Base-by-base conservation (phyloP, 2,888 invertebrate species). In the Laothoe populi region DNA sequence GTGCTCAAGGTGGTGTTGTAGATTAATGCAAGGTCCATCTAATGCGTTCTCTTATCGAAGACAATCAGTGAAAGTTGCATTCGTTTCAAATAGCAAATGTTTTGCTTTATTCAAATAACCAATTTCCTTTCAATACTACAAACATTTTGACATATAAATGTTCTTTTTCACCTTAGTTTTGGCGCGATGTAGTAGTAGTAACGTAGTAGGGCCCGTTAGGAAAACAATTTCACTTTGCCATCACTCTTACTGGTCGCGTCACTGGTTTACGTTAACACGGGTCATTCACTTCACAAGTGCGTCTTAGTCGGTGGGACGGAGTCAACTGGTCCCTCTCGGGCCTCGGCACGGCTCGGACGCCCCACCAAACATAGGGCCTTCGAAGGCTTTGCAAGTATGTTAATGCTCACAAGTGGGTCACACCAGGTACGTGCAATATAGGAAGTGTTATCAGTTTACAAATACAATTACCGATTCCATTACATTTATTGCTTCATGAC, bases 201-300 rank as follows among this genome's bases (percentile, higher is more conserved):
- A 64, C 57, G 65, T 62, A 19, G 45, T 58, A 65, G 53, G 46
- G 57, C 59, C 62, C 48, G 38, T 65, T 64, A 48, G n/a, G n/a
- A n/a, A 68, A 71, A 75, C 73, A 70, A 72, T 86, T 85, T 88
- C 88, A 91, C 89, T 87, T 85, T 79, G 81, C 73, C 84, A 87
- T 86, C 83, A 88, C 90, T 86, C 71, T 84, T 80, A 80, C 79
- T 79, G 74, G 61, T 74, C 72, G 75, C 79, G 75, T 74, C 77
- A 77, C 79, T 70, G 67, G 53, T 69, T 68, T 67, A 74, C 74
- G 78, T 75, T 67, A 64, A 72, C 70, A 72, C 69, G 63, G 72
- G 78, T 82, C 81, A 84, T 85, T 83, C 79, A 80, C 68, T 63
- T 68, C 74, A 72, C 53, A 69, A 67, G 82, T 77, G 77, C 70